Evolutionary conservation across 2,113 vertebrate species (phyloP), one percentile per base, ranked within the genome.

Genomic region (Mirza zaza): DNA sequence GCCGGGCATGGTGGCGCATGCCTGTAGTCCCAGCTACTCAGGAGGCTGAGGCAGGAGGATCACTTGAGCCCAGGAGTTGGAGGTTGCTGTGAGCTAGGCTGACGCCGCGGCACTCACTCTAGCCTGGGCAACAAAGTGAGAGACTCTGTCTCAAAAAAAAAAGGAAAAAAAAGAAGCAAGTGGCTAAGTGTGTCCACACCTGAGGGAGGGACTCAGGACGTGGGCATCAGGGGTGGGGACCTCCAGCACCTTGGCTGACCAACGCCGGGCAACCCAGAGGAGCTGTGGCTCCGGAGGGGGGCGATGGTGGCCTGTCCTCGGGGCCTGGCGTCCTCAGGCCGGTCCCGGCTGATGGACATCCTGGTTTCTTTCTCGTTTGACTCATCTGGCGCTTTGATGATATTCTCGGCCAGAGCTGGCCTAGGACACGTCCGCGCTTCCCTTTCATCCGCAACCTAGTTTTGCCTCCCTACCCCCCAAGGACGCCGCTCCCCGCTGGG

Each of bases 391-490:
- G 89, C 94, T 89, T 87, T 90, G 75, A 90, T 67, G 85, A 27
- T 77, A 73, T 83, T 92, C 61, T 83, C 13, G 76, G 79, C 21
- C 3, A 68, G 55, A 14, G 77, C 32, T 0, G 0, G 1, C 57
- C 29, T 0, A 32, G 21, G 71, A 52, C 3, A 65, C 36, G 29
- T 7, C 6, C 50, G 29, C 14, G 7, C n/a, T 18, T 25, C 36
- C 45, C 87, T 93, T 77, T 90, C 27, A 90, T 90, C 90, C 21
- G 12, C 65, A 83, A 86, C 92, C 92, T 87, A 57, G 12, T 90
- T 97, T 34, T 39, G 14, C 87, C 21, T 13, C 25, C 8, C n/a
- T n/a, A n/a, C 8, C 6, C 34, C 80, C 20, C 50, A 32, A 3
- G 81, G 57, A 73, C 15, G 65, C 45, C 25, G 5, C 36, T 17